These are phyloP conservation scores for Pristis pectinata DNA, from an alignment of 2,797 vertebrate genomes.

Conservation along the genomic window DNA sequence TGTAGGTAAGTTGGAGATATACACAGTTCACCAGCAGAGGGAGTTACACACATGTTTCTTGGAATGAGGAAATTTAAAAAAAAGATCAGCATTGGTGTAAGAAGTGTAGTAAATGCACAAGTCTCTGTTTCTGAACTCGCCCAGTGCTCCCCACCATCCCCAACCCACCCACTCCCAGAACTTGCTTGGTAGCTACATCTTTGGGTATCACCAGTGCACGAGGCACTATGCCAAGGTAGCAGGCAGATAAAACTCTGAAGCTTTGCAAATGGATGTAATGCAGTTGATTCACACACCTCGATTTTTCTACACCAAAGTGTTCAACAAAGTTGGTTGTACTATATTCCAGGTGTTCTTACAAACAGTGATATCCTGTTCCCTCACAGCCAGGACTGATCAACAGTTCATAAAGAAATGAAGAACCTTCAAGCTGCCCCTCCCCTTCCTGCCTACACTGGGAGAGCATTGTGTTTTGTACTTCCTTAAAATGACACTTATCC, in stretches of 20 bases:
- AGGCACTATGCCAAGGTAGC: neutral
- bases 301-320: neutral
- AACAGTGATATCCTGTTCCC: neutral
- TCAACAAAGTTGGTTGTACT: neutral
- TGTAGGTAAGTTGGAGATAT: neutral
- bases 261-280: neutral
- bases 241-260: neutral
- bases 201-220: neutral
- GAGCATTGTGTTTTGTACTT: neutral
- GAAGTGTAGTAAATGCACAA: neutral
- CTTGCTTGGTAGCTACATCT: neutral
- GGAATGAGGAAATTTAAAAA: neutral
- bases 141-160: too few species aligned
- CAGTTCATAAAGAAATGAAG: neutral
- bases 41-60: constrained; percentile 7
- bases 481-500: neutral
- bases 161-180: neutral
- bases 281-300: neutral
- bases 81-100: neutral
- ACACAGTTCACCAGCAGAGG: constrained; percentile 29
- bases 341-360: neutral
- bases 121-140: neutral
- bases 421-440: neutral
- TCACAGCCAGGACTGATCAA: neutral
- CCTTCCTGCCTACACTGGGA: neutral